Percentiles rank a stretch among this genome's conserved stretches.
phyloP scores from a whole-genome alignment of 2,113 vertebrate species.

The Grammomys surdaster region DNA sequence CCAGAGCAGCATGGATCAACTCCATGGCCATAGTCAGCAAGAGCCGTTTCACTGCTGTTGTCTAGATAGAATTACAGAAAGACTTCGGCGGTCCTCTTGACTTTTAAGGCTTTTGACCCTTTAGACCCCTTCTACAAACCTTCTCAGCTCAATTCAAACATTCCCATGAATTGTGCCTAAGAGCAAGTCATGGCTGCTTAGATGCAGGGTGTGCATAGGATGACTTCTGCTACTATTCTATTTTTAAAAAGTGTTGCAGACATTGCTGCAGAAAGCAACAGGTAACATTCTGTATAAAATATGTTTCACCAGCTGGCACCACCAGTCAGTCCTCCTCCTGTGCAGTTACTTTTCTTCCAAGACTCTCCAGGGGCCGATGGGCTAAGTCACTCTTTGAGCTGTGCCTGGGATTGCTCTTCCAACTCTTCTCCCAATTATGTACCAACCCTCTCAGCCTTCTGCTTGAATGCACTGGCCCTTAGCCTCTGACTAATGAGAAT shows the following conservation, averaged over 20 bases:
- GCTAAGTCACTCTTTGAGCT: neutral
- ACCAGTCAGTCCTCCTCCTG: neutral
- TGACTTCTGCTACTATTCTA: neutral
- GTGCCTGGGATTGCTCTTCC: neutral
- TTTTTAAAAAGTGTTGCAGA: conserved; percentile 63
- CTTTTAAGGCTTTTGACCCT: neutral
- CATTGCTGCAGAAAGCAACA: conserved; percentile 46
- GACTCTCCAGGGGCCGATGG: neutral
- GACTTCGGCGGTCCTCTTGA: neutral
- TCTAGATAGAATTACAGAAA: neutral
- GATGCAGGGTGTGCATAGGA: neutral
- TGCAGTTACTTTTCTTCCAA: conserved; percentile 20
- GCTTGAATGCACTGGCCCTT: neutral
- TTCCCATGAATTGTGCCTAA: neutral
- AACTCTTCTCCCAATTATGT: neutral
- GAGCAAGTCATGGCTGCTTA: neutral
- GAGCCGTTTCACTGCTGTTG: neutral
- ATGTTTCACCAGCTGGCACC: conserved; percentile 15
- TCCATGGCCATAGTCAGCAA: neutral
- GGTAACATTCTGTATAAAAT: conserved; percentile 65
- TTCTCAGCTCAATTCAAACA: neutral
- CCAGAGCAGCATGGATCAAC: neutral
- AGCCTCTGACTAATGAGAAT: neutral
- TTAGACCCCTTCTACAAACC: neutral
- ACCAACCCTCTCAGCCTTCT: neutral